These are phyloP conservation scores for Oenanthe oenanthe DNA, from an alignment of 2,113 vertebrate species.

Conservation along the genomic window DNA sequence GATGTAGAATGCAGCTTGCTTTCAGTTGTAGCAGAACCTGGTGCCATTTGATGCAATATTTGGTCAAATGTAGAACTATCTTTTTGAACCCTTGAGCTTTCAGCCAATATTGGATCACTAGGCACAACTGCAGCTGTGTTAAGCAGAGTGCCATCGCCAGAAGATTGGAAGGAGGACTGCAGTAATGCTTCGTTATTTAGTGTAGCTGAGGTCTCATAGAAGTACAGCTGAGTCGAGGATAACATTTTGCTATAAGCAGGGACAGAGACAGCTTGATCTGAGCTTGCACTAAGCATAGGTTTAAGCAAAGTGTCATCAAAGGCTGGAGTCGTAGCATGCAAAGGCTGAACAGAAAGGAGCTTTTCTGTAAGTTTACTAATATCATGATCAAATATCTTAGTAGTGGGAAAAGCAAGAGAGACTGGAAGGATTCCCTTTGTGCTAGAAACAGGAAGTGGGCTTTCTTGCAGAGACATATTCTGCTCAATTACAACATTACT, in stretches of 20 bases:
- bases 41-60: slow-evolving; percentile 64
- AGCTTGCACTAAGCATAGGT: slow-evolving; percentile 67
- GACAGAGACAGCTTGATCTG: slow-evolving; percentile 70
- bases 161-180: slow-evolving; percentile 72
- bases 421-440: slow-evolving; percentile 70
- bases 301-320: slow-evolving; percentile 74
- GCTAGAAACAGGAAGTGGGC: slow-evolving; percentile 67
- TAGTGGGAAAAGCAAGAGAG: slow-evolving; percentile 65
- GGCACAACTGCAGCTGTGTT: slow-evolving; percentile 61
- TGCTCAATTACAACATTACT: slow-evolving; percentile 56
- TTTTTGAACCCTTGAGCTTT: slow-evolving; percentile 66
- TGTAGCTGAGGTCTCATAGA: slow-evolving; percentile 70
- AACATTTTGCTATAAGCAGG: slow-evolving; percentile 74
- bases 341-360: slow-evolving; percentile 65
- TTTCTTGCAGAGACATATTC: slow-evolving; percentile 66
- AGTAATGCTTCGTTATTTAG: slow-evolving; percentile 72
- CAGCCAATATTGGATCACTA: slow-evolving; percentile 66
- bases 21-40: slow-evolving; percentile 66
- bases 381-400: slow-evolving; percentile 69
- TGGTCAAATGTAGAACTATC: slow-evolving; percentile 72
- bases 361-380: slow-evolving; percentile 76
- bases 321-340: slow-evolving; percentile 71
- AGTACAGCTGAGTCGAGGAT: slow-evolving; percentile 67
- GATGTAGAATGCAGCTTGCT: slow-evolving; percentile 58
- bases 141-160: slow-evolving; percentile 68